phyloP scores from a whole-genome alignment of 2,113 vertebrate species.

The Sorex fumeus region DNA sequence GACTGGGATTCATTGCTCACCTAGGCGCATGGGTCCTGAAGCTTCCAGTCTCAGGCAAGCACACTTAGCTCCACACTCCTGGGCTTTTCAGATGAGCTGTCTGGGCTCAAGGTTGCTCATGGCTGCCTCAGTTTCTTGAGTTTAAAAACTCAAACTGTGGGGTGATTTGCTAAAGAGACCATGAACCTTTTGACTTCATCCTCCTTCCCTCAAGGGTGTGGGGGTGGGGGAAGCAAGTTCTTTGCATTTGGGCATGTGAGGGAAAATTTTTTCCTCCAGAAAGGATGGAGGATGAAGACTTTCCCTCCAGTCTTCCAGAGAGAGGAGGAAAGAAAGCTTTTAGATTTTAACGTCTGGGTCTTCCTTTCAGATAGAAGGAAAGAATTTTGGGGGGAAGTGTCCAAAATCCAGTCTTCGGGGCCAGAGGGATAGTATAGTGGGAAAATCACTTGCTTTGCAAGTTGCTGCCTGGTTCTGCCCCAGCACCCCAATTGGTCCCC shows the following conservation, averaged over 20 bases:
- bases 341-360: background rate
- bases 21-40: background rate
- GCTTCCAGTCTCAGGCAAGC: background rate
- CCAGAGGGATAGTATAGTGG: too few species aligned
- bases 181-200: too few species aligned
- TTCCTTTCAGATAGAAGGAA: background rate
- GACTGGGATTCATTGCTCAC: too few species aligned
- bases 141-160: background rate
- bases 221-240: background rate
- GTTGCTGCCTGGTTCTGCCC: too few species aligned
- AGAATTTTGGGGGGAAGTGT: background rate
- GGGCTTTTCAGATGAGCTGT: background rate
- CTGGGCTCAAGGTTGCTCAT: background rate
- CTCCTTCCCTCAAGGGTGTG: background rate
- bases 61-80: background rate
- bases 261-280: background rate
- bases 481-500: too few species aligned
- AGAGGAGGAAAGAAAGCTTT: background rate
- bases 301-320: background rate
- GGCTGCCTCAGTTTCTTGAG: background rate
- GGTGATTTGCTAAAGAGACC: background rate
- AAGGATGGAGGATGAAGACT: background rate
- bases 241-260: background rate
- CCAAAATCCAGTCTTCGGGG: background rate
- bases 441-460: too few species aligned